phyloP scores from a whole-genome alignment of 1,140 invertebrate genomes.

The Psix sp. region DNA sequence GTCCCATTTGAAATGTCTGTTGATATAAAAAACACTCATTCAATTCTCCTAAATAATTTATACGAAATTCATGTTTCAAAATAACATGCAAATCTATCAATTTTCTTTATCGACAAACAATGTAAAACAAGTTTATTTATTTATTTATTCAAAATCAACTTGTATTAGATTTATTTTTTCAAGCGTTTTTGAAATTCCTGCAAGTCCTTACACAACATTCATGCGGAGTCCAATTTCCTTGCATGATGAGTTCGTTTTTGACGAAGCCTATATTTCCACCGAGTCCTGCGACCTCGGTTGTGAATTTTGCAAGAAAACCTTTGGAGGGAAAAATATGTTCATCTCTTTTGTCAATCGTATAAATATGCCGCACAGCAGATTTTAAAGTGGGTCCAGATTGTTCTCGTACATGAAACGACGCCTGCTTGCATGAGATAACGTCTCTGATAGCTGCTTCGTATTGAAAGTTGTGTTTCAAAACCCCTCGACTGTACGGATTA shows the following conservation, averaged over 20 bases:
- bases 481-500: conserved; percentile 78
- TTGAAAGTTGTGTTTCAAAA: conserved; percentile 85
- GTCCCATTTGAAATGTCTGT: conserved; percentile 86
- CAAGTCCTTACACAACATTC: conserved; percentile 81
- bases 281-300: conserved; percentile 89
- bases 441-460: conserved; percentile 90
- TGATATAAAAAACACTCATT: too few species aligned
- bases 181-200: too few species aligned
- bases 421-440: conserved; percentile 80
- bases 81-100: neutral
- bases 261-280: conserved; percentile 92
- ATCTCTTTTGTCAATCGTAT: conserved; percentile 87
- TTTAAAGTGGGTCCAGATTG: conserved; percentile 91
- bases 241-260: conserved; percentile 87
- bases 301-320: conserved; percentile 83
- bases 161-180: too few species aligned
- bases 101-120: too few species aligned
- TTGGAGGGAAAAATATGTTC: conserved; percentile 85
- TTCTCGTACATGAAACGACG: conserved; percentile 88
- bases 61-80: too few species aligned
- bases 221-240: conserved; percentile 84
- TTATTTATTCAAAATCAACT: too few species aligned
- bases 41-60: too few species aligned
- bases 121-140: too few species aligned
- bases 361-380: conserved; percentile 87